phyloP scores from a whole-genome alignment of 2,797 vertebrate genomes.

The Poeciliopsis gracilis region DNA sequence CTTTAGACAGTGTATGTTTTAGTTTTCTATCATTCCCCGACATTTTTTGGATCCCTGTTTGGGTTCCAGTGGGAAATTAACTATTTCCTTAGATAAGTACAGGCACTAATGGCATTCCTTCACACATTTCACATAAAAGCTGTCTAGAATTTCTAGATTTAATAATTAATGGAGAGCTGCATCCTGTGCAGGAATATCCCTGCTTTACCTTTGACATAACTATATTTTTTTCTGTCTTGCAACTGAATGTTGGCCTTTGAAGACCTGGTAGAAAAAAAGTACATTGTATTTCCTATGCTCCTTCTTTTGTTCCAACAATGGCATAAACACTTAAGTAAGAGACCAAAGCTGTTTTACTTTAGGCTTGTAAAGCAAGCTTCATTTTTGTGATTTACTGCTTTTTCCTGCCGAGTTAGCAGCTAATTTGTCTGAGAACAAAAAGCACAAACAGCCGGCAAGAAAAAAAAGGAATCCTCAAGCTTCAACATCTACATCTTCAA shows the following conservation, averaged over 20 bases:
- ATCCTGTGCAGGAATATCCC: not conserved
- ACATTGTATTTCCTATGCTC: constrained; percentile 2
- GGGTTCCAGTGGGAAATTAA: not conserved
- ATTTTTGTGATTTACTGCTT: constrained; percentile 34
- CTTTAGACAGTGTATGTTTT: not conserved
- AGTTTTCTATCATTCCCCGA: not conserved
- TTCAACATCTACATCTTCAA: constrained; percentile 52
- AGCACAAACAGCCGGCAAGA: constrained; percentile 37
- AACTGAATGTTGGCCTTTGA: not conserved
- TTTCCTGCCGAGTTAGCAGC: constrained; percentile 8
- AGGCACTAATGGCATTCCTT: not conserved
- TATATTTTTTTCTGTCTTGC: not conserved
- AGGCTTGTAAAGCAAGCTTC: constrained; percentile 20
- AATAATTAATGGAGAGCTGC: not conserved
- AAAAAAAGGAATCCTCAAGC: constrained; percentile 6
- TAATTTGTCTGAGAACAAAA: constrained; percentile 45
- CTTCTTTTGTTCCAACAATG: constrained; percentile 32
- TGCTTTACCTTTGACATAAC: not conserved
- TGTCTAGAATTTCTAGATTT: not conserved
- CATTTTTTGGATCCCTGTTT: not conserved
- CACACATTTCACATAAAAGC: not conserved
- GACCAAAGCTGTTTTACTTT: constrained; percentile 10
- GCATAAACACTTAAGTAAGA: constrained; percentile 15
- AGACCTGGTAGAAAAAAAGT: not conserved
- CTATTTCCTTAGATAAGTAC: not conserved